phyloP scores from a whole-genome alignment of 2,888 invertebrate genomes.

The Drosophila pegasa region DNA sequence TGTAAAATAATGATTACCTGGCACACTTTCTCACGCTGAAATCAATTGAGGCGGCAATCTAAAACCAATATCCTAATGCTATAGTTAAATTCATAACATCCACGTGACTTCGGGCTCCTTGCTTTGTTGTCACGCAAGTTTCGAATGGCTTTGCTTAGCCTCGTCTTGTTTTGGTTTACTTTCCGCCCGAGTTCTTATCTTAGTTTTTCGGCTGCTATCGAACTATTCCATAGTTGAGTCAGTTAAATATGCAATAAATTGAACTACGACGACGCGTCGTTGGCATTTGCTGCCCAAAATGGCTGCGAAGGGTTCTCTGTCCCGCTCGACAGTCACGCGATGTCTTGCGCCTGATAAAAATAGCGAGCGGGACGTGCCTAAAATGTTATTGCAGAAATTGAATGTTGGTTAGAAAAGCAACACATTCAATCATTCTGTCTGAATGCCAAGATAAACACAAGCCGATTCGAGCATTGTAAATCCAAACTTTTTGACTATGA shows the following conservation, averaged over 20 bases:
- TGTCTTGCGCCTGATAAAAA: constrained; percentile 63
- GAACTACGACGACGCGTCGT: constrained; percentile 47
- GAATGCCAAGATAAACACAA: constrained; percentile 57
- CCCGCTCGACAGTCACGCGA: constrained; percentile 66
- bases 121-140: constrained; percentile 49
- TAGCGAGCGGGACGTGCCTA: constrained; percentile 58
- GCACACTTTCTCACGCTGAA: background rate
- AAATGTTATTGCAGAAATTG: constrained; percentile 67
- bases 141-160: constrained; percentile 39
- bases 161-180: constrained; percentile 31
- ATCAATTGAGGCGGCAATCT: constrained; percentile 12
- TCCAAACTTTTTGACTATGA: constrained; percentile 22
- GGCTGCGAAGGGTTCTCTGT: background rate
- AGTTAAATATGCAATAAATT: constrained; percentile 73
- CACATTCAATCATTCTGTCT: constrained; percentile 74
- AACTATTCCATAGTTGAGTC: constrained; percentile 63
- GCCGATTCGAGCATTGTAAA: constrained; percentile 16
- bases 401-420: constrained; percentile 75
- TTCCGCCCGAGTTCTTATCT: constrained; percentile 46
- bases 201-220: constrained; percentile 47
- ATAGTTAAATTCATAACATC: constrained; percentile 13
- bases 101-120: background rate
- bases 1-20: background rate
- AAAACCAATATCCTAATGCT: constrained; percentile 1
- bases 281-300: constrained; percentile 34